A percentile compares a stretch with the other conserved stretches of the same genome.
These are phyloP conservation scores for Platichthys stellatus DNA, from an alignment of 2,113 vertebrate genomes.

Conservation along the genomic window DNA sequence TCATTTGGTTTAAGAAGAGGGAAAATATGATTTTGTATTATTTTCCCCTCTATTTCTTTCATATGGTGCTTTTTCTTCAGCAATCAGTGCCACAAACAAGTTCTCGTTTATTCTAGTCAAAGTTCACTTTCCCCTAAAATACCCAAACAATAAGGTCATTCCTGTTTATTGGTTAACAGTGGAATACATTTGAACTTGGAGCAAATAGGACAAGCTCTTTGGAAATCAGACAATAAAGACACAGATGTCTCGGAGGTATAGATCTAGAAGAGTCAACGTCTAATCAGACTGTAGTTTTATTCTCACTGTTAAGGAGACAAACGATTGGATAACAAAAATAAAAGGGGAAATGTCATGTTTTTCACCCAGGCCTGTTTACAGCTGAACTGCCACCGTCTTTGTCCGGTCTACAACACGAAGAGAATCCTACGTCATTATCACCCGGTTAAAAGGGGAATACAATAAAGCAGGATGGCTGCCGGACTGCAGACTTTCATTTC, in stretches of 20 bases:
- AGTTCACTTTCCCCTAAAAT: conserved; percentile 52
- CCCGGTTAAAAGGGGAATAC: conserved; percentile 69
- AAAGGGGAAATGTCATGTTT: background rate
- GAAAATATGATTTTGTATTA: conserved; percentile 63
- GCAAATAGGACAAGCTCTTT: too few relatives aligned
- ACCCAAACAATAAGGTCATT: conserved; percentile 57
- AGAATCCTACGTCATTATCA: conserved; percentile 59
- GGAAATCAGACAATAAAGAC: conserved; percentile 29
- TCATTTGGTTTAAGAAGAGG: conserved; percentile 72
- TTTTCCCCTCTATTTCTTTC: conserved; percentile 49
- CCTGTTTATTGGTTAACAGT: conserved; percentile 52
- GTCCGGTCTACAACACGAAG: conserved; percentile 50
- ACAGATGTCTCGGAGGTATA: conserved; percentile 31
- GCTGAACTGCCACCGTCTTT: conserved; percentile 22
- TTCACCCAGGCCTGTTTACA: conserved; percentile 24
- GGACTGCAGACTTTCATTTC: conserved; percentile 69
- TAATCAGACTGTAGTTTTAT: conserved; percentile 9
- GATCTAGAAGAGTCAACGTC: conserved; percentile 29
- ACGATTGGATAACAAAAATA: conserved; percentile 1
- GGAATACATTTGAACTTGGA: conserved; percentile 60
- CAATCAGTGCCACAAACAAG: conserved; percentile 67
- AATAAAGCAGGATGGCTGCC: conserved; percentile 67
- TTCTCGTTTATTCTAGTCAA: conserved; percentile 70
- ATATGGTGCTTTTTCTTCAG: conserved; percentile 50
- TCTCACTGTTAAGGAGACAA: conserved; percentile 6